A percentile compares a stretch with the other conserved stretches of the same genome.
Conservation (phyloP, 2,113 vertebrate species). For the Chlorodrepanis virens region DNA sequence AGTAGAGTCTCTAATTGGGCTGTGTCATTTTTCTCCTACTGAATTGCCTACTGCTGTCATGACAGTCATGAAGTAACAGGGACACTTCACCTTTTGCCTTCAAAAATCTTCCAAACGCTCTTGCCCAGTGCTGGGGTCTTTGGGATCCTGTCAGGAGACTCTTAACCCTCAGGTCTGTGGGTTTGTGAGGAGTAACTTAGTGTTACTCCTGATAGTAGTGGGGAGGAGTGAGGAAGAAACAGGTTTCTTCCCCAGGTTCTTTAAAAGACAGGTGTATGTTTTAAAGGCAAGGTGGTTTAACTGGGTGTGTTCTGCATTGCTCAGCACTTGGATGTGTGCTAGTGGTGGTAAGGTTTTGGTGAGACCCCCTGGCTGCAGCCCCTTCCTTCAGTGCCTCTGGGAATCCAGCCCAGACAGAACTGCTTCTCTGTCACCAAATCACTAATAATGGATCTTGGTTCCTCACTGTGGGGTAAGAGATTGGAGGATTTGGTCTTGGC, state of each 20-base stretch:
- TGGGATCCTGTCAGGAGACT: background rate
- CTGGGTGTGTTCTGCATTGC: background rate
- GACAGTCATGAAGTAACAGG: background rate
- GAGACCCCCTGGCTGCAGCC: background rate
- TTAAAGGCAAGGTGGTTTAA: background rate
- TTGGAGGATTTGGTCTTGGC: background rate
- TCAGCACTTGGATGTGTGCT: fast-evolving
- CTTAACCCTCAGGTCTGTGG: background rate
- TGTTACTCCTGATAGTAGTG: background rate
- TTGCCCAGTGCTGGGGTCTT: fast-evolving
- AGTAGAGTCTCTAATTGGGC: background rate
- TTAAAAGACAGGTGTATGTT: background rate
- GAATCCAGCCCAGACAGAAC: background rate
- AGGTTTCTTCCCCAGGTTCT: background rate
- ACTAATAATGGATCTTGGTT: background rate
- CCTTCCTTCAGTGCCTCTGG: background rate
- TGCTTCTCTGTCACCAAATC: background rate
- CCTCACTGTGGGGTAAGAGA: background rate
- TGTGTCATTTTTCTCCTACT: background rate
- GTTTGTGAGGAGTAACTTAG: background rate
- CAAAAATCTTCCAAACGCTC: background rate
- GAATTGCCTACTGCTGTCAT: background rate
- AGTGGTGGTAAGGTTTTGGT: background rate
- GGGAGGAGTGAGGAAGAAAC: background rate
- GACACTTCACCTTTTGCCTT: background rate